Evolutionary conservation across 1,140 invertebrate species (phyloP), one percentile per base, ranked within the genome.

Genomic region (Rhyzopertha dominica): DNA sequence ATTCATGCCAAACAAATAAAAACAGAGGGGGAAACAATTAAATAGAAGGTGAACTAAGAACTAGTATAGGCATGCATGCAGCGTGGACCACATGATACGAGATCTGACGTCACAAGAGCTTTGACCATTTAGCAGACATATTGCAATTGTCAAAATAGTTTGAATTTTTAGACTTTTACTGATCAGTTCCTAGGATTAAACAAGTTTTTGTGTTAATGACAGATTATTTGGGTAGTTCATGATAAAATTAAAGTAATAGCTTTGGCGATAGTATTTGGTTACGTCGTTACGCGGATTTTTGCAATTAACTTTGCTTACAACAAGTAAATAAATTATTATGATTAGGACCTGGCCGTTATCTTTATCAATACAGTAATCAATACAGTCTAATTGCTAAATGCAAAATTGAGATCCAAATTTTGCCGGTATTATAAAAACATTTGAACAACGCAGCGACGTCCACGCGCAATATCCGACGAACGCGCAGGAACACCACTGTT

Each of bases 391-490:
- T 39, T 39, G 9, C 10, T 9, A 14, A 10, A 12, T 20, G 29
- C 17, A 32, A 4, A 13, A 26, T 31, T 13, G 8, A 10, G 13
- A n/a, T 31, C 16, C 19, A 41, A 14, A 26, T 14, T 12, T 41
- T 41, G 12, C 8, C n/a, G 10, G 18, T 5, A 30, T 4, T n/a
- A 25, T 22, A 39, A 26, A 4, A 18, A 23, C 14, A 39, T 23
- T 23, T 41, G 18, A 14, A 32, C 30, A 14, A 14, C n/a, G 30
- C 16, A 8, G 24, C 18, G 16, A 43, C 16, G 17, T 20, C 16
- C 22, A 13, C 18, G 30, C 14, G n/a, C 18, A 28, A 39, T 13
- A 40, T 41, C 45, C 26, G 10, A 39, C 32, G 45, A 38, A 40
- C 22, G 16, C 9, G 18, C 22, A 22, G 12, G 35, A 20, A 18